A percentile compares a stretch with the other conserved stretches of the same genome.
These are phyloP conservation scores for Anoncus sp. DNA, from an alignment of 2,888 invertebrate species.

Conservation along the genomic window DNA sequence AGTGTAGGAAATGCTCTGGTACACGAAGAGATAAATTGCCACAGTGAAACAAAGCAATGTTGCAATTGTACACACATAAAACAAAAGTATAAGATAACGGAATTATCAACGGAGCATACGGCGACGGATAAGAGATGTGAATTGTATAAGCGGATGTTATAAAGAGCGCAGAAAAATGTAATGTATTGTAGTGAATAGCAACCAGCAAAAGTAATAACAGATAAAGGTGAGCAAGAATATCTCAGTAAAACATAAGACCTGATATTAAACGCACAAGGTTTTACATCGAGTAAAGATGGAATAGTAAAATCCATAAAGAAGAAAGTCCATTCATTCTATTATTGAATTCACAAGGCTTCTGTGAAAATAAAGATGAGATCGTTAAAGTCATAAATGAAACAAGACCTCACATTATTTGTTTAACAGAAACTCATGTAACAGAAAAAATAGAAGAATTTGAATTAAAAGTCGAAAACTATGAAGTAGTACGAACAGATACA, in stretches of 20 bases:
- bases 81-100: conserved; percentile 32
- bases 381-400: conserved; percentile 5
- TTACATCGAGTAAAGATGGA: too few species aligned
- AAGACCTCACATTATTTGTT: conserved; percentile 23
- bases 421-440: conserved; percentile 31
- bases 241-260: neutral
- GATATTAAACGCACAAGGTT: neutral
- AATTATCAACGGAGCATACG: conserved; percentile 20
- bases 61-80: conserved; percentile 41
- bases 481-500: conserved; percentile 14
- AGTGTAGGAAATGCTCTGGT: conserved; percentile 48
- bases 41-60: conserved; percentile 40
- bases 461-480: conserved; percentile 12
- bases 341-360: conserved; percentile 37
- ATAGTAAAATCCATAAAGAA: neutral
- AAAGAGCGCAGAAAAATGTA: conserved; percentile 23
- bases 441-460: conserved; percentile 12
- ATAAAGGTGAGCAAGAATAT: neutral
- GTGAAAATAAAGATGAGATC: conserved; percentile 50
- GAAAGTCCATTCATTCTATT: neutral
- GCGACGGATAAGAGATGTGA: conserved; percentile 35
- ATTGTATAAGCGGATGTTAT: conserved; percentile 26
- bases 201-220: neutral
- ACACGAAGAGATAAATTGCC: conserved; percentile 42
- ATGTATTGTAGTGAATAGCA: conserved; percentile 15